Evolutionary conservation across 2,113 vertebrate genomes (phyloP).

Genomic region (Albula goreensis): DNA sequence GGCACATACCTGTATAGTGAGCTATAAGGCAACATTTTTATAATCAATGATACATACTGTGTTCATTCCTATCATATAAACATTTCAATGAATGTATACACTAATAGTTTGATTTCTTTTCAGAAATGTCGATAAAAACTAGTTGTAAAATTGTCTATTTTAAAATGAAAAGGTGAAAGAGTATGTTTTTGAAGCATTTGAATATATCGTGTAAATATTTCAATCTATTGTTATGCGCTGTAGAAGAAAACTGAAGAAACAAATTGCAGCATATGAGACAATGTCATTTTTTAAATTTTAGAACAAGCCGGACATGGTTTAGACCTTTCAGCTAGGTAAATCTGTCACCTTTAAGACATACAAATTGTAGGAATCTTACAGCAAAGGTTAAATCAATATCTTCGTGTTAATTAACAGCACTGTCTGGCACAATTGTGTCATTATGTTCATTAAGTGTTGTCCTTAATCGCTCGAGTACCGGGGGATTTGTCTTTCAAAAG

Average conservation of each 20-base stretch:
- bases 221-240: background rate
- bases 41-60: background rate
- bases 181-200: too few relatives aligned
- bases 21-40: background rate
- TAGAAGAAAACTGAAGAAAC: background rate
- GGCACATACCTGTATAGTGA: too few relatives aligned
- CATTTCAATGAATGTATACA: background rate
- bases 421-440: background rate
- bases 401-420: conserved; percentile 17
- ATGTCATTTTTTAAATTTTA: background rate
- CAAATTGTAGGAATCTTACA: conserved; percentile 5
- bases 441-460: conserved; percentile 8
- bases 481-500: background rate
- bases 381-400: conserved; percentile 10
- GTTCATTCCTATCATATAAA: background rate
- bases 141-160: background rate
- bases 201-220: background rate
- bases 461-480: conserved; percentile 1
- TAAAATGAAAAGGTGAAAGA: background rate
- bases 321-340: background rate
- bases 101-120: too few relatives aligned
- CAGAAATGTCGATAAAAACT: background rate
- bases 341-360: conserved; percentile 12
- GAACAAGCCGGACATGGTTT: background rate
- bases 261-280: background rate